Base-by-base conservation (phyloP, 2,113 vertebrate species). In the Oplegnathus fasciatus region DNA sequence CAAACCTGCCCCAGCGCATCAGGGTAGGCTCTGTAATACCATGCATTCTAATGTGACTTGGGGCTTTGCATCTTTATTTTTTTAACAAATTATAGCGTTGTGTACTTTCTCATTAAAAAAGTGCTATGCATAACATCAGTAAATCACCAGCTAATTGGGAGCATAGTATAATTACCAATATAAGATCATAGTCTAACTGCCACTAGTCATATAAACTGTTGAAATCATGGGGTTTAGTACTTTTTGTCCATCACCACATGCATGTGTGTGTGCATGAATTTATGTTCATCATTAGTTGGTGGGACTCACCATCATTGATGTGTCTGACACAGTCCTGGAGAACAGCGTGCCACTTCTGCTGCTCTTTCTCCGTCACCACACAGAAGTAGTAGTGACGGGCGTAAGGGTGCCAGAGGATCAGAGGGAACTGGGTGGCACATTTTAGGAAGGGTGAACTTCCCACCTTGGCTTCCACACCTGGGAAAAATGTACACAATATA, bases 381-480 rank as follows among this genome's bases (percentile, higher is more conserved):
- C 97, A 99, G 95, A 98, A 99, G 89, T 96, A 98, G 58, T 96
- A 97, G 92, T 98, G 98, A 0, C 95, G 93, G 5, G 95, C 94
- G 0, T 96, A 97, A 1, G 98, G 98, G 72, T 99, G 98, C 97
- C 97, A 99, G 34, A 99, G 96, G 89, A 99, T 96, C 87, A 99
- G 94, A 0, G 97, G 97, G 88, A 96, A 96, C 84, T 97, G 96
- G 0, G 96, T 98, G 66, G 97, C 95, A 87, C 96, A 97, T 94
- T 98, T 99, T 44, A 98, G 87, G 77, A 97, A 96, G 22, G 97
- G 96, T 0, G 96, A 76, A 0, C 92, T 95, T 73, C 97, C 95
- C 0, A 96, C 95, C 34, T 98, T 99, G 0, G 97, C 95, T 0
- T 96, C 95, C 30, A 95, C 91, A 7, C 93, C 98, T 99, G 95